These are phyloP conservation scores for Sebastes cheni DNA, from an alignment of 2,797 vertebrate species.

Conservation along the genomic window DNA sequence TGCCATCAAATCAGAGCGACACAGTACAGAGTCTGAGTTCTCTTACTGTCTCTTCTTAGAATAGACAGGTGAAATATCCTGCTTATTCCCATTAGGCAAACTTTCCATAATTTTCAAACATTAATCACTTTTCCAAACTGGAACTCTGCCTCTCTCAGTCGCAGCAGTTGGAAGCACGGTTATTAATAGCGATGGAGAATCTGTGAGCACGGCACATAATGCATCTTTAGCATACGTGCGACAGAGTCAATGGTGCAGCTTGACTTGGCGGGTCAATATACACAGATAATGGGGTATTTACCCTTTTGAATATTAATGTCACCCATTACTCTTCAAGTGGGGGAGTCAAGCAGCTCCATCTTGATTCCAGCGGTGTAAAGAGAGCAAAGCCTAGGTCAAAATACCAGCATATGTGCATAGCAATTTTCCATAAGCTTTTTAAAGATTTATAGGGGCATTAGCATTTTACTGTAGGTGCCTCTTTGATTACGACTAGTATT, in stretches of 20 bases:
- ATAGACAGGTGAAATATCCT: constrained; percentile 1
- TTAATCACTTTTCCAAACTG: constrained; percentile 39
- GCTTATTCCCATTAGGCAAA: neutral
- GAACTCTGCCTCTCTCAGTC: constrained; percentile 16
- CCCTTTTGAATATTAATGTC: constrained; percentile 70
- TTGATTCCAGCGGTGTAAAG: constrained; percentile 47
- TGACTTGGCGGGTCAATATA: constrained; percentile 42
- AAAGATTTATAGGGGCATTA: constrained; percentile 78
- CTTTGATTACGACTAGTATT: constrained; percentile 52
- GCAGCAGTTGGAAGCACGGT: constrained; percentile 14
- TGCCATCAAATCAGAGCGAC: neutral
- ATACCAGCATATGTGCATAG: constrained; percentile 56
- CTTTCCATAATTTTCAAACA: constrained; percentile 26
- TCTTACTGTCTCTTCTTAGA: constrained; percentile 19
- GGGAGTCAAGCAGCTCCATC: constrained; percentile 46
- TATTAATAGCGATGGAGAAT: constrained; percentile 50
- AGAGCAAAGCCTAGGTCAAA: constrained; percentile 69
- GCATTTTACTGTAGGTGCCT: constrained; percentile 62
- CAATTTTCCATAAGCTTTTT: constrained; percentile 58
- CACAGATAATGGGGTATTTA: constrained; percentile 62
- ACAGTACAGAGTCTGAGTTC: neutral
- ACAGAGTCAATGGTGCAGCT: constrained; percentile 30
- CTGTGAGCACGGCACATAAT: constrained; percentile 27
- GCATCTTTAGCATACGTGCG: constrained; percentile 45
- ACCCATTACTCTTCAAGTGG: constrained; percentile 55